Base-by-base conservation (phyloP, 2,888 invertebrate genomes). In the Seladonia tumulorum region DNA sequence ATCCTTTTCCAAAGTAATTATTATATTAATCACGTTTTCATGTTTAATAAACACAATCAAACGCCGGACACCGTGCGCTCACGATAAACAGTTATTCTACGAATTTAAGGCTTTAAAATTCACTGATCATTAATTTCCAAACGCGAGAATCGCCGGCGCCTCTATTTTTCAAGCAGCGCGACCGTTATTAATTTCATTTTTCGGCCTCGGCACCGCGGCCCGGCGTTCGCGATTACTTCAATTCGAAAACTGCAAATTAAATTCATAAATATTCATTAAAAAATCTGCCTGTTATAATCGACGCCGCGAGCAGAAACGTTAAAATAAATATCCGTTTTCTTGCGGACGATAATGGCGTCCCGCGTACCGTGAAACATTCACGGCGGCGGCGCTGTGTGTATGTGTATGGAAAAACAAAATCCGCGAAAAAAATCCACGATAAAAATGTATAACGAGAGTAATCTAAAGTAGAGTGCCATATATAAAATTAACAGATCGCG, bases 401-500 rank as follows among this genome's bases (percentile, higher is more conserved):
- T 29, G 35, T 70, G 39, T 29, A 74, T 42, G 25, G 2, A 80
- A 29, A 42, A 80, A 80, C 42, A 76, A 79, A 60, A 76, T 42
- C 49, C 35, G 14, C 25, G 63, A 35, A 29, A 83, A 29, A 83
- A 29, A 83, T 42, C 47, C 29, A 29, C 25, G 57, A 60, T 49
- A 76, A 80, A 84, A 79, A 85, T 76, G 63, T 63, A 63, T 63
- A 63, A 76, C 76, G 53, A 76, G 22, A 79, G 86, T 82, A 86
- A 86, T 86, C 82, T 73, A 47, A 79, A 49, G 53, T 60, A 57
- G 81, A 86, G 79, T 68, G 81, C n/a, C 85, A 85, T 85, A 79
- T 82, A 79, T 85, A 85, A 85, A 86, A 85, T 86, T 86, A 86
- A 82, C 86, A 77, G 85, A 86, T 86, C 76, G 63, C 53, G 76